Base-by-base conservation (phyloP, 2,797 vertebrate species). In the Anas flavirostris region DNA sequence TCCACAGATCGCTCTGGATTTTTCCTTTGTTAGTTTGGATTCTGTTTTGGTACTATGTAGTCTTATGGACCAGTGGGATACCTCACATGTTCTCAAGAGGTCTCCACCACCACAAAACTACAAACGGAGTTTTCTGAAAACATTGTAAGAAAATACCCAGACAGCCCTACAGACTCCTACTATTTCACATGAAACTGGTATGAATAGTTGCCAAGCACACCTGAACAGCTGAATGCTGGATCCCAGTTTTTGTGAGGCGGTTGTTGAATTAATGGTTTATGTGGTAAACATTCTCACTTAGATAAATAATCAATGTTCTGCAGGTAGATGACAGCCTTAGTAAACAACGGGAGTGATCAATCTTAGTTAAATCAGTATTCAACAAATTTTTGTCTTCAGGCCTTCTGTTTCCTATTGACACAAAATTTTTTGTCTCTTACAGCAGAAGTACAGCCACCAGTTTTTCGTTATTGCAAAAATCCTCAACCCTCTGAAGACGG, bases 391-490 rank as follows among this genome's bases (percentile, higher is more conserved):
- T 23, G 5, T n/a, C 62, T 89, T 73, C 41, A 4, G 46, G 13
- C 13, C 10, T 56, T 93, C 56, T 66, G 56, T 63, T 82, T 90
- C 18, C 28, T 64, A 33, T 33, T 17, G 29, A 43, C 19, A 44
- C 8, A 80, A 78, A 80, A 10, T 25, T 64, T 91, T 75, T 87
- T 84, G 64, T 53, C 17, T 85, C 46, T 90, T 11, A 3, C 11
- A 86, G 43, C 52, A 26, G 9, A n/a, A 26, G 31, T 73, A 77
- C 58, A 86, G 17, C 50, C 90, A 55, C 29, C 46, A 52, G 44
- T 74, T 82, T 63, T 77, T 92, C 73, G 58, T 59, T 84, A 41
- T 90, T 82, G 75, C 52, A 88, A 85, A 77, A 91, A 92, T 46
- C 56, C 62, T 89, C 76, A 77, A 2, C 37, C n/a, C 52, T 70